Percentiles rank a stretch among this genome's conserved stretches.
phyloP scores from a whole-genome alignment of 2,113 vertebrate species.

The Condylura cristata region DNA sequence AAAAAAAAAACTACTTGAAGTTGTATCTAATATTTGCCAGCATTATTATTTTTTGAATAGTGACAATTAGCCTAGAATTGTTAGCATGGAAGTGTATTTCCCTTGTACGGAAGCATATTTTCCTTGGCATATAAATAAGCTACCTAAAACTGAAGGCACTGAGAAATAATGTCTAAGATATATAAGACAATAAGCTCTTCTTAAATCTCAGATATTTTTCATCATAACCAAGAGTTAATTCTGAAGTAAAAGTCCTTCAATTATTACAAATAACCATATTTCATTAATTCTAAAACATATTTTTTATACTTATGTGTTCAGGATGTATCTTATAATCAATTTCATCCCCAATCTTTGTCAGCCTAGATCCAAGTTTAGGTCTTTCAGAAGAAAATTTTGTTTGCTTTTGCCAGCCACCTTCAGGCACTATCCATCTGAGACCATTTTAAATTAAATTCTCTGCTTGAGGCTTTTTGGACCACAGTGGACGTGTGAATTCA shows the following conservation, averaged over 20 bases:
- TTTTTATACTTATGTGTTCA: constrained; percentile 35
- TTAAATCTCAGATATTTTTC: constrained; percentile 49
- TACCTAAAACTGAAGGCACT: constrained; percentile 4
- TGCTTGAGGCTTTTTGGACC: constrained; percentile 45
- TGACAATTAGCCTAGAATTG: constrained; percentile 20
- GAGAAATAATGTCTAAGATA: neutral
- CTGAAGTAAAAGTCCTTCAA: constrained; percentile 6
- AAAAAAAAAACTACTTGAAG: neutral
- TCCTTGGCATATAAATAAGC: neutral
- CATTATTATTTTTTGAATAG: constrained; percentile 46
- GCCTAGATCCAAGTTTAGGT: neutral
- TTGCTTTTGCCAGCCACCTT: constrained; percentile 28
- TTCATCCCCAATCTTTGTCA: neutral
- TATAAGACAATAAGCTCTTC: neutral
- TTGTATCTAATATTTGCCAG: neutral
- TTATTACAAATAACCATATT: constrained; percentile 38
- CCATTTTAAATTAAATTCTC: constrained; percentile 58
- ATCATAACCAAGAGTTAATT: constrained; percentile 23
- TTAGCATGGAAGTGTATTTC: neutral
- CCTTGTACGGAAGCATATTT: neutral
- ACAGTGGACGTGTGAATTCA: constrained; percentile 57
- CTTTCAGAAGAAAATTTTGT: constrained; percentile 36
- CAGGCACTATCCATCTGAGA: constrained; percentile 24
- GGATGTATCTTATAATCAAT: constrained; percentile 24
- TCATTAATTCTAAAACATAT: constrained; percentile 29